A percentile compares a stretch with the other conserved stretches of the same genome.
Evolutionary conservation across 2,888 invertebrate species (phyloP).

Genomic region (Opisthograptis luteolata): DNA sequence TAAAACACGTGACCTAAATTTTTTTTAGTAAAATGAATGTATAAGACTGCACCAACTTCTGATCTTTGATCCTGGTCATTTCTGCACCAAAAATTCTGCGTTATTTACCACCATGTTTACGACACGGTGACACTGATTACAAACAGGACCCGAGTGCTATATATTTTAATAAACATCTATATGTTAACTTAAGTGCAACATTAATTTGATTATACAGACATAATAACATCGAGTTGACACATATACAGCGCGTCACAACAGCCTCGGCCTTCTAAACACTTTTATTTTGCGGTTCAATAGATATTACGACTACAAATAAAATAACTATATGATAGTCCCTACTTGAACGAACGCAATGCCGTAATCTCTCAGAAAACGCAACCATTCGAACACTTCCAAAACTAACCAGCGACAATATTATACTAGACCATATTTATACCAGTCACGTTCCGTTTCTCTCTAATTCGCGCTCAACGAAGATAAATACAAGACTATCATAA

Average conservation of each 20-base stretch:
- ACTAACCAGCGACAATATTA: constrained; percentile 6
- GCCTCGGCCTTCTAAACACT: constrained; percentile 56
- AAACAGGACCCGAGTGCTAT: constrained; percentile 63
- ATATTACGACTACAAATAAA: constrained; percentile 8
- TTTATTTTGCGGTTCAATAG: not conserved
- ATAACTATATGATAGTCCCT: constrained; percentile 15
- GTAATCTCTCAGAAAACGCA: not conserved
- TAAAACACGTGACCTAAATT: too few species aligned
- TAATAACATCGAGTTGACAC: constrained; percentile 53
- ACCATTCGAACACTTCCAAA: constrained; percentile 5
- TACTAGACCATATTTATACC: not conserved
- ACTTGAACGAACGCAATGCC: constrained; percentile 21
- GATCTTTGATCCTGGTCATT: too few species aligned
- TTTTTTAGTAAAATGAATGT: too few species aligned
- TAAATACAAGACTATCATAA: constrained; percentile 19
- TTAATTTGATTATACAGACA: constrained; percentile 45
- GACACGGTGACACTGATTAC: constrained; percentile 43
- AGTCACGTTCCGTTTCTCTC: not conserved
- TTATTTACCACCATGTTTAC: too few species aligned
- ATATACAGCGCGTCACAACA: constrained; percentile 60
- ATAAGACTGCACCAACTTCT: too few species aligned
- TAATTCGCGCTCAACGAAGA: constrained; percentile 14
- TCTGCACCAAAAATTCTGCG: too few species aligned
- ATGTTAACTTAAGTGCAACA: constrained; percentile 51
- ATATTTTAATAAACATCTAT: constrained; percentile 51